These are phyloP conservation scores for Zalophus californianus DNA, from an alignment of 2,797 vertebrate genomes.

Conservation along the genomic window DNA sequence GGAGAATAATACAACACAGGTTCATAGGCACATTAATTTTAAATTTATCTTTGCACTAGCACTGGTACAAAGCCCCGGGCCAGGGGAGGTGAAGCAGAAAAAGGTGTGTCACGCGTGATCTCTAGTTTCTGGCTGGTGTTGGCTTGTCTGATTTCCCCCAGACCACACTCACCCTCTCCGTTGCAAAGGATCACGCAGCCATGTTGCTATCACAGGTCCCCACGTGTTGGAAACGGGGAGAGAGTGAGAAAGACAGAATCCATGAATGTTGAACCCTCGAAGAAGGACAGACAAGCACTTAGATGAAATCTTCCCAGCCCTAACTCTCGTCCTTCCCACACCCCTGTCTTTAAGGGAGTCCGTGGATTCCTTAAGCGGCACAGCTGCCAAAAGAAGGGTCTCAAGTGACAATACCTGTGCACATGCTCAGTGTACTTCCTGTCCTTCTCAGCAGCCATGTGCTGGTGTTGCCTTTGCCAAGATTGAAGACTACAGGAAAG, in stretches of 20 bases:
- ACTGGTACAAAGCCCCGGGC: accelerated
- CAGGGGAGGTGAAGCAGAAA: background rate
- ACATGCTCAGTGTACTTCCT: background rate
- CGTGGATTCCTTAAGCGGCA: background rate
- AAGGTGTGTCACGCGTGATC: background rate
- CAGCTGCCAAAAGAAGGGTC: background rate
- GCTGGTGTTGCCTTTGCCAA: background rate
- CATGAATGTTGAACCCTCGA: background rate
- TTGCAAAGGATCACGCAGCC: background rate
- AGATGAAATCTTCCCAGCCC: background rate
- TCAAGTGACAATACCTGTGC: accelerated
- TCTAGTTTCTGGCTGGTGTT: background rate
- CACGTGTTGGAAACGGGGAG: background rate
- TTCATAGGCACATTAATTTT: background rate
- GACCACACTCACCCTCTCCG: background rate
- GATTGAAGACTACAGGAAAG: background rate
- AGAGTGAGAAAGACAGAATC: background rate
- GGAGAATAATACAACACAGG: background rate
- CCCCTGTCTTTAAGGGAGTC: background rate
- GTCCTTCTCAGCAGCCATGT: background rate
- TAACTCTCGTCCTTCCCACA: background rate
- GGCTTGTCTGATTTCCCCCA: background rate
- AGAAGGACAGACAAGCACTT: background rate
- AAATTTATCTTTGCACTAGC: background rate
- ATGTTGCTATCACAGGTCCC: background rate